Conservation (phyloP, 2,797 vertebrate species). For the Amniataba percoides region DNA sequence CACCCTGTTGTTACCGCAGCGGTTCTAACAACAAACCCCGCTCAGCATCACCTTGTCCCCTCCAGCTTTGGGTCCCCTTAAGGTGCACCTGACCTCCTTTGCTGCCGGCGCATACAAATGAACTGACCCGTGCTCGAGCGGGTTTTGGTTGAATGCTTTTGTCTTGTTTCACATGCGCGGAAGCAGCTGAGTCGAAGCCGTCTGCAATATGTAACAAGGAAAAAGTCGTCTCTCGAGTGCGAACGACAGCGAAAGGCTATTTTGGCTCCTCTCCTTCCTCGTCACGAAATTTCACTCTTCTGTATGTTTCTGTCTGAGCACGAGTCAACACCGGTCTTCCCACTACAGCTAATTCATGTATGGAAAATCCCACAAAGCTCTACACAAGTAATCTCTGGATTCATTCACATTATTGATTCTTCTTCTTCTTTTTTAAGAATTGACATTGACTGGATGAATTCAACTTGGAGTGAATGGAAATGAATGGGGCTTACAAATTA, state of each 20-base stretch:
- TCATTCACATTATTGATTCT: slow-evolving; percentile 66
- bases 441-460: slow-evolving; percentile 63
- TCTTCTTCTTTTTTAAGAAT: slow-evolving; percentile 32
- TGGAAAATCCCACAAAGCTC: slow-evolving; percentile 59
- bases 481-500: slow-evolving; percentile 51
- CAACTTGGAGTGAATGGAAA: slow-evolving; percentile 41
- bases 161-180: slow-evolving; percentile 42
- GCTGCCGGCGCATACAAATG: slow-evolving; percentile 29
- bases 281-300: slow-evolving; percentile 35
- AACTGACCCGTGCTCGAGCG: slow-evolving; percentile 28
- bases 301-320: slow-evolving; percentile 46
- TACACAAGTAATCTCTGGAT: slow-evolving; percentile 65
- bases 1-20: slow-evolving; percentile 30
- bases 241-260: slow-evolving; percentile 21
- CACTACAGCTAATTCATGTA: slow-evolving; percentile 50
- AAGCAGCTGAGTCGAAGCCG: slow-evolving; percentile 35
- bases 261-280: slow-evolving; percentile 9
- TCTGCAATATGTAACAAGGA: background rate
- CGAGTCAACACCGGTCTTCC: slow-evolving; percentile 31
- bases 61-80: slow-evolving; percentile 29
- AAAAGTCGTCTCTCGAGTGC: slow-evolving; percentile 10
- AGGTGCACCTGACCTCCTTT: slow-evolving; percentile 22
- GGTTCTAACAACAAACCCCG: slow-evolving; percentile 28
- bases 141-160: slow-evolving; percentile 45
- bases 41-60: slow-evolving; percentile 36